Conservation (phyloP, 2,888 invertebrate species). For the Listrodromus nycthemerus region DNA sequence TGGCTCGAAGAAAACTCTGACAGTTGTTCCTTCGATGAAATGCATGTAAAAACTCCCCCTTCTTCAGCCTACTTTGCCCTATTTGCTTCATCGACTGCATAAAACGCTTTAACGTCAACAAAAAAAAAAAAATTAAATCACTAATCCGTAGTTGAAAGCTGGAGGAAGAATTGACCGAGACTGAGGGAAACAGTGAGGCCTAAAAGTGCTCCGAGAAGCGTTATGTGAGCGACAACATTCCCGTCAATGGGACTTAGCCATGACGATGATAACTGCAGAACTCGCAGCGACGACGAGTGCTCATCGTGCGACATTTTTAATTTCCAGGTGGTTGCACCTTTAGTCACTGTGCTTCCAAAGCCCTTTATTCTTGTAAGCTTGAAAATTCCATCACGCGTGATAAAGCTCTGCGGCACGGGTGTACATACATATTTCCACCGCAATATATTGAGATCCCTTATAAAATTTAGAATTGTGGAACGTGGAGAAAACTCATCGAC, state of each 20-base stretch:
- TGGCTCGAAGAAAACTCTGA: constrained; percentile 28
- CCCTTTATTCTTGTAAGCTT: constrained; percentile 68
- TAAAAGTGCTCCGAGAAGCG: constrained; percentile 58
- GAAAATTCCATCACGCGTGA: constrained; percentile 76
- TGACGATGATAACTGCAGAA: constrained; percentile 8
- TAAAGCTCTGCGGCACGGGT: constrained; percentile 70
- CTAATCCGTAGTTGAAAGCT: constrained; percentile 76
- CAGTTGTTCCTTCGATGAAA: background rate
- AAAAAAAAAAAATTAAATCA: constrained; percentile 71
- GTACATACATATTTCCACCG: background rate
- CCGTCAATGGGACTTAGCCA: constrained; percentile 62
- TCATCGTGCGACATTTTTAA: constrained; percentile 77
- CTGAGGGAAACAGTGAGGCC: constrained; percentile 59
- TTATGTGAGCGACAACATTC: constrained; percentile 67
- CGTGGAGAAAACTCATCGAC: constrained; percentile 19
- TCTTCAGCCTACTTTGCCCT: constrained; percentile 9
- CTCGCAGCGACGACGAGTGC: constrained; percentile 59
- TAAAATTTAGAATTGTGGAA: constrained; percentile 30
- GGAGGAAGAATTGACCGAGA: constrained; percentile 63
- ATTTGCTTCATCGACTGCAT: constrained; percentile 28
- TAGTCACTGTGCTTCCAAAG: constrained; percentile 70
- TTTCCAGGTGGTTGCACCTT: constrained; percentile 81
- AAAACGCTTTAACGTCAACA: constrained; percentile 28
- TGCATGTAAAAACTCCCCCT: constrained; percentile 17
- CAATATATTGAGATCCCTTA: constrained; percentile 14